Conservation (phyloP, 2,797 vertebrate species). For the Cygnus olor region DNA sequence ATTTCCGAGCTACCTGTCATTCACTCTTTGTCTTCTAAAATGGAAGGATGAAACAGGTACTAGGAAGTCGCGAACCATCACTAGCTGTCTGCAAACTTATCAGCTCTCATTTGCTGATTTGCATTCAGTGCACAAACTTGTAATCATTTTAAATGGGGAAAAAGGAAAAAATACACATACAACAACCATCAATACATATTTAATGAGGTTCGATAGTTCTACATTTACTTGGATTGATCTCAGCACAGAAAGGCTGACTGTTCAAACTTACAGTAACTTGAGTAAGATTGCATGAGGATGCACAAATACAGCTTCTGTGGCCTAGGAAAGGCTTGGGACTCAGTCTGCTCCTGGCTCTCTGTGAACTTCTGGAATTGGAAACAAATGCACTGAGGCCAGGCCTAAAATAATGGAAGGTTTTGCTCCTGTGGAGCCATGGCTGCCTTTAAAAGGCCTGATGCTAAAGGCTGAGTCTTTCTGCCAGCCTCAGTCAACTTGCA, state of each 20-base stretch:
- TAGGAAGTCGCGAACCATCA: not conserved
- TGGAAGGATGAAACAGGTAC: not conserved
- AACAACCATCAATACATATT: slow-evolving; percentile 53
- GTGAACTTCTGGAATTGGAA: not conserved
- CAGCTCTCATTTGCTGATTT: slow-evolving; percentile 12
- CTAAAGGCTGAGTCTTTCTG: not conserved
- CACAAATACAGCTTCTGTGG: not conserved
- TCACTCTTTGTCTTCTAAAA: not conserved
- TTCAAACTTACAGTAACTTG: slow-evolving; percentile 3
- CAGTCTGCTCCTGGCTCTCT: not conserved
- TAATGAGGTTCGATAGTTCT: slow-evolving; percentile 21
- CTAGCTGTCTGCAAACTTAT: not conserved
- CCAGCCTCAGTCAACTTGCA: not conserved
- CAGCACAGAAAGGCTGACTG: slow-evolving; percentile 30
- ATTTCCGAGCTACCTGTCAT: not conserved
- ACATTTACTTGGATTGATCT: slow-evolving; percentile 42
- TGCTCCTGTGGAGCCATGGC: not conserved
- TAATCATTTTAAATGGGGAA: slow-evolving; percentile 26
- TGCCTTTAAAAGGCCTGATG: not conserved
- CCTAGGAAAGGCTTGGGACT: not conserved
- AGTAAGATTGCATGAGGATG: not conserved
- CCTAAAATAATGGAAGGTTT: not conserved
- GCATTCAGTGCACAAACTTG: not conserved
- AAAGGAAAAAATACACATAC: not conserved
- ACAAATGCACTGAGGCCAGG: not conserved